Conservation (phyloP, 2,797 vertebrate genomes). For the Rachycentron canadum region DNA sequence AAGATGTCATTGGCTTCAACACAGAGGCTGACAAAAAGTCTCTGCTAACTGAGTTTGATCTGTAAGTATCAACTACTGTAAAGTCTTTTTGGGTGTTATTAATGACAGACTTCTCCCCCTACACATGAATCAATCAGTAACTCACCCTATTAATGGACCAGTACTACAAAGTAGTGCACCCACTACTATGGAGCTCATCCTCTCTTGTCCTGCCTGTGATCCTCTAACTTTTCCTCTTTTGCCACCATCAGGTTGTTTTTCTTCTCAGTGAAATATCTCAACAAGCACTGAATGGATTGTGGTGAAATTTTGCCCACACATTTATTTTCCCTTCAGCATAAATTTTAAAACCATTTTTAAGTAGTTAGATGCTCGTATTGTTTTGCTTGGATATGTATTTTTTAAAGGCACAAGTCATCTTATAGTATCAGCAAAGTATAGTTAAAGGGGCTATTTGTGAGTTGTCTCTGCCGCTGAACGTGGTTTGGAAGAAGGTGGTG, state of each 20-base stretch:
- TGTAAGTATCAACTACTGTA: background rate
- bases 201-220: background rate
- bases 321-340: background rate
- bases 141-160: background rate
- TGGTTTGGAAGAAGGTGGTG: no score
- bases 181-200: no score
- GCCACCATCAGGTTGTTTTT: background rate
- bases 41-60: constrained; percentile 33
- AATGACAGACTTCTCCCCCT: background rate
- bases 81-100: background rate
- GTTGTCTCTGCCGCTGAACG: no score
- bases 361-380: background rate
- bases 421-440: background rate
- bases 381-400: background rate
- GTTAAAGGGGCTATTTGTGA: no score
- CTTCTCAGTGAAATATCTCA: background rate
- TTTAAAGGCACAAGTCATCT: background rate
- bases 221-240: background rate
- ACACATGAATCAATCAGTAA: background rate
- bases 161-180: background rate
- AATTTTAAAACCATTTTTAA: background rate
- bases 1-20: constrained; percentile 40
- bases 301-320: background rate
- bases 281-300: background rate
- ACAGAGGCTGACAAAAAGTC: constrained; percentile 46